Percentiles rank a stretch among this genome's conserved stretches.
Evolutionary conservation across 2,113 vertebrate species (phyloP).

Genomic region (Dermatemys mawii): DNA sequence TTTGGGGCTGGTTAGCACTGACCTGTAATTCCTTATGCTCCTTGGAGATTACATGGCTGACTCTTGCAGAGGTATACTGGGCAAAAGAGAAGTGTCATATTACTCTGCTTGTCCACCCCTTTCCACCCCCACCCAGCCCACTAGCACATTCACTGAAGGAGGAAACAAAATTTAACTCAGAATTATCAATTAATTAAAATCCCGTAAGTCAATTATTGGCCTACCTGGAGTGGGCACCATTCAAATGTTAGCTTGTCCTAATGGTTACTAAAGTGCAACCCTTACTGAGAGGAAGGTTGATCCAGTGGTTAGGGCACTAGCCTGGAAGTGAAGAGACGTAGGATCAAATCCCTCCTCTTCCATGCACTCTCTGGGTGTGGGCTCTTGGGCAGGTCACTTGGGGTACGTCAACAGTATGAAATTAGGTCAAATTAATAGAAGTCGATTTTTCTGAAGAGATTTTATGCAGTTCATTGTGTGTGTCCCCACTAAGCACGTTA

Average conservation of each 20-base stretch:
- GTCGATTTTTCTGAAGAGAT: no score
- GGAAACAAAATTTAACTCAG: not conserved
- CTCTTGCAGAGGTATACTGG: not conserved
- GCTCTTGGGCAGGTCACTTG: not conserved
- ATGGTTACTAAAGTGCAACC: not conserved
- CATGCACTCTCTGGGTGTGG: not conserved
- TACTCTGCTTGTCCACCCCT: not conserved
- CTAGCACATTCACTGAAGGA: not conserved
- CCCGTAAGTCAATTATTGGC: not conserved
- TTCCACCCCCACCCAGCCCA: no score
- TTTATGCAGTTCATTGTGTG: no score
- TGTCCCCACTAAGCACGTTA: no score
- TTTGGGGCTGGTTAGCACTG: not conserved
- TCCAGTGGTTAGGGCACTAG: rapidly evolving
- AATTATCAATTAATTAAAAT: not conserved
- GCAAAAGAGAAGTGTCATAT: not conserved
- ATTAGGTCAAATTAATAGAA: no score
- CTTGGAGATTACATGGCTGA: rapidly evolving
- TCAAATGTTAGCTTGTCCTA: not conserved
- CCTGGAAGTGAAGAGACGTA: rapidly evolving
- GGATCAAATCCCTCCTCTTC: not conserved
- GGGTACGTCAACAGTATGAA: no score
- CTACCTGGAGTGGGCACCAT: not conserved
- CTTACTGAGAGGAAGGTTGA: not conserved
- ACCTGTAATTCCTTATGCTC: not conserved